Evolutionary conservation across 2,888 invertebrate species (phyloP).

Genomic region (Meteorus cinctellus): DNA sequence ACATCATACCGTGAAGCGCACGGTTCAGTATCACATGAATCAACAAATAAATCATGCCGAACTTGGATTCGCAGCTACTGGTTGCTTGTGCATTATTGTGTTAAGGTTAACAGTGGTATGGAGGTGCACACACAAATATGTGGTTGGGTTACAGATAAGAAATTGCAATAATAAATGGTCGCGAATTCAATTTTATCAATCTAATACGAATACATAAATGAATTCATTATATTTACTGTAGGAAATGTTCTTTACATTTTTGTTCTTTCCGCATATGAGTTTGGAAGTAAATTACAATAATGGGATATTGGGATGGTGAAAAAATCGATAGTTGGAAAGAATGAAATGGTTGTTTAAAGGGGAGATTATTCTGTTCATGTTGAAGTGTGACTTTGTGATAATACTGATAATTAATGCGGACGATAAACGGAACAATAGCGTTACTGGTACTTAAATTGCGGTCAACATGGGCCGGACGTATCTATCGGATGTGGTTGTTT

Average conservation of each 20-base stretch:
- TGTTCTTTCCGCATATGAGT: background rate
- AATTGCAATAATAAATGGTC: background rate
- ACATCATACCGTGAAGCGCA: background rate
- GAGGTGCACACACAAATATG: background rate
- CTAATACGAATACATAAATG: background rate
- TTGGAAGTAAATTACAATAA: background rate
- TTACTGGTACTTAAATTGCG: slow-evolving; percentile 33
- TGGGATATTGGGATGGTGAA: background rate
- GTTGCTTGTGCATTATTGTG: slow-evolving; percentile 4
- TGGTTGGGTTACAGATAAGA: background rate
- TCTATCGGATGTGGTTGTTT: slow-evolving; percentile 44
- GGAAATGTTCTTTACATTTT: background rate
- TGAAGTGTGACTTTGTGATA: slow-evolving; percentile 8
- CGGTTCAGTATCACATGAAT: slow-evolving; percentile 1
- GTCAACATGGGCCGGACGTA: slow-evolving; percentile 35
- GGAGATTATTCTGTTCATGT: background rate
- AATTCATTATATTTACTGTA: background rate
- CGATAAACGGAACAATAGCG: slow-evolving; percentile 15
- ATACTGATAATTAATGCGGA: background rate
- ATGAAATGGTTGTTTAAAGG: background rate
- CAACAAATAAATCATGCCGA: slow-evolving; percentile 1
- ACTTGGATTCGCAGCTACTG: slow-evolving; percentile 4
- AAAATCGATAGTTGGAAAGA: background rate
- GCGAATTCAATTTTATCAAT: background rate
- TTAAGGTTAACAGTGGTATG: background rate